Percentiles rank a stretch among this genome's conserved stretches.
Evolutionary conservation across 2,113 vertebrate genomes (phyloP).

Genomic region (Hippocampus abdominalis): DNA sequence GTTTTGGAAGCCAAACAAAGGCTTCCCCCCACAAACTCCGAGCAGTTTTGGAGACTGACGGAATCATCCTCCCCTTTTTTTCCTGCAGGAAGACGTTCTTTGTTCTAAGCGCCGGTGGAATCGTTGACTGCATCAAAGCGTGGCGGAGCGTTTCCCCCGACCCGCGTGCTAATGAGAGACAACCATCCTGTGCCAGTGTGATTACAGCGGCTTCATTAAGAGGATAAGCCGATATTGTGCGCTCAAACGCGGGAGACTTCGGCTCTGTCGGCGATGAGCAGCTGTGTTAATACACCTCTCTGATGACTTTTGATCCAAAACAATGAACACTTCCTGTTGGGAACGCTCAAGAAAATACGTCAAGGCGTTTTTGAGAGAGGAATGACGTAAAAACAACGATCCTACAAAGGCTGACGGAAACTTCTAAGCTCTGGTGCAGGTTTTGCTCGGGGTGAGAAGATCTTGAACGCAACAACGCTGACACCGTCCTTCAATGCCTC

Average conservation of each 20-base stretch:
- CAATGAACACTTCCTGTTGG: conserved; percentile 24
- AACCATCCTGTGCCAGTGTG: conserved; percentile 52
- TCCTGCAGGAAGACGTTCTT: conserved; percentile 62
- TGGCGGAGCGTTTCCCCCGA: conserved; percentile 39
- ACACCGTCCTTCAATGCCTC: conserved; percentile 31
- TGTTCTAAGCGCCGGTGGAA: conserved; percentile 65
- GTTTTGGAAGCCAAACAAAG: conserved; percentile 63
- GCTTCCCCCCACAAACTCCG: conserved; percentile 39
- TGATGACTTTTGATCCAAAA: conserved; percentile 48
- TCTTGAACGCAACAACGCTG: conserved; percentile 9
- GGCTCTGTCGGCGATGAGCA: conserved; percentile 37
- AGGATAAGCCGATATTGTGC: conserved; percentile 24
- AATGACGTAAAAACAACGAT: conserved; percentile 26
- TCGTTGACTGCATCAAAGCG: conserved; percentile 72
- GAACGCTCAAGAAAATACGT: conserved; percentile 21
- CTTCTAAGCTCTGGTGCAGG: conserved; percentile 13
- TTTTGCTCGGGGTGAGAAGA: conserved; percentile 24
- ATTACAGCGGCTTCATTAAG: conserved; percentile 63
- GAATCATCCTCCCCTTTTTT: conserved; percentile 52
- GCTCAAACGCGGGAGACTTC: conserved; percentile 32
- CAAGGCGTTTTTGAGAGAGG: conserved; percentile 26
- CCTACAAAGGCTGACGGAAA: conserved; percentile 21
- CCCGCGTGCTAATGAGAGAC: conserved; percentile 60
- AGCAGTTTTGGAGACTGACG: conserved; percentile 61
- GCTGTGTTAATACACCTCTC: conserved; percentile 39